A percentile compares a stretch with the other conserved stretches of the same genome.
phyloP scores from a whole-genome alignment of 2,113 vertebrate genomes.

The Australoheros scitulus region DNA sequence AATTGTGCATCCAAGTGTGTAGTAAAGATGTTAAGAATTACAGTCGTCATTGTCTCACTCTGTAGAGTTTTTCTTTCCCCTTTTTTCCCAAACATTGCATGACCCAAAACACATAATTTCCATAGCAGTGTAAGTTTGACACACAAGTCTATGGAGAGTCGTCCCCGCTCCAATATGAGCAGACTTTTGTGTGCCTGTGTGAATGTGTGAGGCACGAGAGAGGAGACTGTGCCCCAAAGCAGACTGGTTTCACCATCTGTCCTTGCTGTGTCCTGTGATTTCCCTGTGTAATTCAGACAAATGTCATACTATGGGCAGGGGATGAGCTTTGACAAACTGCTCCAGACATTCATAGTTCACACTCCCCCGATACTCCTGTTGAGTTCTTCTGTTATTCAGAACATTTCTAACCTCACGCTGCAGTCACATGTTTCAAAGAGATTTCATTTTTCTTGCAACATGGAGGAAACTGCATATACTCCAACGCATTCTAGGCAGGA shows the following conservation, averaged over 20 bases:
- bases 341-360: slow-evolving; percentile 36
- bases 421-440: not conserved
- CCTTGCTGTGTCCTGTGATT: slow-evolving; percentile 62
- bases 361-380: slow-evolving; percentile 11
- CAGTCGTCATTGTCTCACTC: not conserved
- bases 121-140: not conserved
- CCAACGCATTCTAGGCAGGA: not conserved
- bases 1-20: not conserved
- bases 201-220: not conserved
- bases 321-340: slow-evolving; percentile 66
- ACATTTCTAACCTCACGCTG: not conserved
- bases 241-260: slow-evolving; percentile 68
- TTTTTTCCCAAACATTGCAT: not conserved
- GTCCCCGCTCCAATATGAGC: not conserved
- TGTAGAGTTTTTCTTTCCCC: not conserved
- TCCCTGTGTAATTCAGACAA: slow-evolving; percentile 73
- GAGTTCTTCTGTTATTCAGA: slow-evolving; percentile 36
- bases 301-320: slow-evolving; percentile 67
- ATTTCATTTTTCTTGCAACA: not conserved
- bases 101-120: not conserved
- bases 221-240: slow-evolving; percentile 43
- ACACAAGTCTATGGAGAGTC: not conserved
- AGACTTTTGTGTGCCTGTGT: not conserved
- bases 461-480: not conserved
- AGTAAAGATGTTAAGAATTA: not conserved